A percentile compares a stretch with the other conserved stretches of the same genome.
Conservation (phyloP, 2,888 invertebrate genomes). For the Ctenicera cuprea region DNA sequence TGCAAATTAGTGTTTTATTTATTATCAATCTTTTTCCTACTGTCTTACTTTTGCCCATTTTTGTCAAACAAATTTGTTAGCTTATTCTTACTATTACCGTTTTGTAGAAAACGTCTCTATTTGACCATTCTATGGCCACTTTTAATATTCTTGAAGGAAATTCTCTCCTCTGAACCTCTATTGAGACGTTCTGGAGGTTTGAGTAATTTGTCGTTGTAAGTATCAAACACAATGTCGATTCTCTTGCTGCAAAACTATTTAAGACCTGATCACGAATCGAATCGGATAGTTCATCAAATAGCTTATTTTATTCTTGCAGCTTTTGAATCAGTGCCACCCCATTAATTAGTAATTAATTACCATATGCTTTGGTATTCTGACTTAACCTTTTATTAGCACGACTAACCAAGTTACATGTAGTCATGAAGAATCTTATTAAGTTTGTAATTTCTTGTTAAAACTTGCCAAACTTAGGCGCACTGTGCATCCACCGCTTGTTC, state of each 20-base stretch:
- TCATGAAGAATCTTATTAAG: too few species aligned
- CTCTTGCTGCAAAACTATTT: neutral
- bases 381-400: too few species aligned
- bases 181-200: neutral
- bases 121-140: neutral
- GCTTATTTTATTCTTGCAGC: neutral
- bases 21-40: neutral
- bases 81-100: neutral
- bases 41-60: neutral
- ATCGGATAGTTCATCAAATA: neutral
- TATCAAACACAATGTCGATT: slow-evolving; percentile 2
- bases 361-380: too few species aligned
- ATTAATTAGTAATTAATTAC: too few species aligned
- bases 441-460: too few species aligned
- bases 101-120: neutral
- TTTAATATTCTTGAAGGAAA: slow-evolving; percentile 1
- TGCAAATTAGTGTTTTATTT: neutral
- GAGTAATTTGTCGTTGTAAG: neutral
- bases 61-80: neutral
- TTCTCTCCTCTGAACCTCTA: neutral
- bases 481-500: too few species aligned
- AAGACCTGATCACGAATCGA: neutral
- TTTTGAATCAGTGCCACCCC: neutral
- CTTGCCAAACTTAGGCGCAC: too few species aligned
- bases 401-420: too few species aligned